phyloP scores from a whole-genome alignment of 2,797 vertebrate species.

The Crenichthys baileyi region DNA sequence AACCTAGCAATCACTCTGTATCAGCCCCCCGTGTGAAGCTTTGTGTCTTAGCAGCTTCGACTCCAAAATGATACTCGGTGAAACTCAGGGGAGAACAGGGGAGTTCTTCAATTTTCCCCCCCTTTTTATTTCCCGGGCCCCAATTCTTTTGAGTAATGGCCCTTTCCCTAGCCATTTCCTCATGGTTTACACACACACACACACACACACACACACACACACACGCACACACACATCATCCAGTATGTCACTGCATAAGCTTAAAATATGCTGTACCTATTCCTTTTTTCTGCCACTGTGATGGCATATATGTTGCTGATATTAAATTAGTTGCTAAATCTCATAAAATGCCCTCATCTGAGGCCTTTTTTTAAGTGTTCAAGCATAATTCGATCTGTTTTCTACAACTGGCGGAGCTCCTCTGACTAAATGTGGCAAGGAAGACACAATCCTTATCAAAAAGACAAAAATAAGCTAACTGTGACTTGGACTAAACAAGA shows the following conservation, averaged over 20 bases:
- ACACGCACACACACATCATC: conserved; percentile 10
- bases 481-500: neutral
- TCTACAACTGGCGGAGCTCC: neutral
- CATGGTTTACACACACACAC: no score
- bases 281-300: conserved; percentile 21
- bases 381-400: conserved; percentile 26
- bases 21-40: conserved; percentile 23
- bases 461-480: neutral
- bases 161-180: no score
- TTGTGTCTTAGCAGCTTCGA: conserved; percentile 22
- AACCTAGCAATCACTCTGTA: conserved; percentile 42
- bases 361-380: conserved; percentile 51
- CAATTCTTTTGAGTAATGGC: no score
- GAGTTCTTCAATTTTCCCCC: no score
- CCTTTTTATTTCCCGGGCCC: no score
- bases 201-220: no score
- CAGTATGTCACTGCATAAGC: conserved; percentile 49
- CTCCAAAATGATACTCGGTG: conserved; percentile 20
- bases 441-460: neutral
- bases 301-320: conserved; percentile 43
- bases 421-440: neutral
- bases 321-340: conserved; percentile 48
- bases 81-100: conserved; percentile 16
- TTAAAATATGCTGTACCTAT: conserved; percentile 48
- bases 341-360: conserved; percentile 36